Base-by-base conservation (phyloP, 2,797 vertebrate genomes). In the Heliangelus exortis region DNA sequence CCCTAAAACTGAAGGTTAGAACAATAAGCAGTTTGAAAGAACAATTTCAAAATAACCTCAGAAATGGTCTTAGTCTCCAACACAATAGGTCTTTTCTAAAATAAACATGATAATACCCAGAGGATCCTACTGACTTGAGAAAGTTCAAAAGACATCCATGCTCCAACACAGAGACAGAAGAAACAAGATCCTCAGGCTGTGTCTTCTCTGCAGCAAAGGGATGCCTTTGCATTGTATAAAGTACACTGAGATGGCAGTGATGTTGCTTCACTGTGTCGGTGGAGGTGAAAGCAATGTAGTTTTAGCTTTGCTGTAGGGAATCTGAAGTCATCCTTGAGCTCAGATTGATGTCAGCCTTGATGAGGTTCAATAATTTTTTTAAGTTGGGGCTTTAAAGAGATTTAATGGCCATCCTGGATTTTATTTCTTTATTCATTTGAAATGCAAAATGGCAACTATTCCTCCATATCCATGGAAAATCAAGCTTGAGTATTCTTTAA, bases 1-100 rank as follows among this genome's bases (percentile, higher is more conserved):
- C 73, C 53, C 79, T 84, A 84, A 88, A 96, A 93, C 63, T 94
- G 87, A 91, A 91, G 91, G 55, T 92, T 96, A 91, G 85, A 91
- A 92, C 53, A 93, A 82, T 84, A 89, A 94, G 47, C 11, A 31
- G 20, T 90, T 84, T 91, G 66, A 93, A 87, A 96, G 6, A 89
- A 22, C 14, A n/a, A 17, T 73, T 87, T 95, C 62, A 81, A 95
- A 96, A 91, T 90, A 94, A 36, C 69, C 36, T 92, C 59, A 79
- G 77, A 92, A 88, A 91, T 67, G 5, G 59, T 76, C 61, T 75
- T 91, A 66, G 62, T 86, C 74, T 86, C 25, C 67, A 87, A 71
- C 92, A 96, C 76, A 96, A 94, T 82, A 76, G 63, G 21, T 17
- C 51, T 76, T 92, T 82, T 85, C 65, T 67, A 82, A 93, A 96